Conservation (phyloP, 2,888 invertebrate species). For the Galeopsomyia nigrocyanea region DNA sequence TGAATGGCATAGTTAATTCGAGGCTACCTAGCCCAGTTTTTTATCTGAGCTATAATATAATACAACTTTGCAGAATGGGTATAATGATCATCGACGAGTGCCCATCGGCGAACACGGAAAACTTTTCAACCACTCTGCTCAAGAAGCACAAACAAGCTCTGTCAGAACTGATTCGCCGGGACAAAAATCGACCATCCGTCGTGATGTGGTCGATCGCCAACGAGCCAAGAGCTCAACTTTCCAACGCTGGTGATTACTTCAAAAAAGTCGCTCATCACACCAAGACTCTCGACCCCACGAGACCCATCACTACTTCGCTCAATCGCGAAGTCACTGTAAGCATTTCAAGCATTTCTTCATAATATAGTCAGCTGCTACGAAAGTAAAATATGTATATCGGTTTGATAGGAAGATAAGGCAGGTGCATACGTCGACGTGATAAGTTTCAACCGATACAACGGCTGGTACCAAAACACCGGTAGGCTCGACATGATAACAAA, state of each 20-base stretch:
- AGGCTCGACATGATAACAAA: slow-evolving; percentile 80
- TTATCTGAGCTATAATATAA: too few species aligned
- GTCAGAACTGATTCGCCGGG: slow-evolving; percentile 88
- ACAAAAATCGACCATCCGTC: slow-evolving; percentile 95
- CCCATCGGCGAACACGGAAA: slow-evolving; percentile 93
- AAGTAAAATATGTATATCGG: too few species aligned
- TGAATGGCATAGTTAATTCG: too few species aligned
- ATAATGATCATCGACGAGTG: slow-evolving; percentile 91
- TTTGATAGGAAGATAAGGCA: slow-evolving; percentile 66
- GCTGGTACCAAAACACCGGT: slow-evolving; percentile 93
- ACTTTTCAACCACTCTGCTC: slow-evolving; percentile 78
- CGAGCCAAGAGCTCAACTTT: slow-evolving; percentile 84
- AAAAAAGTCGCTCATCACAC: slow-evolving; percentile 85
- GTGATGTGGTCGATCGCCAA: slow-evolving; percentile 98
- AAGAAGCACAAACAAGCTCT: slow-evolving; percentile 87
- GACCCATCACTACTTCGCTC: slow-evolving; percentile 90
- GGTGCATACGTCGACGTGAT: slow-evolving; percentile 84
- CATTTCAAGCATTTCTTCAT: neutral
- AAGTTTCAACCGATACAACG: slow-evolving; percentile 97
- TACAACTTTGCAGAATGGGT: slow-evolving; percentile 12
- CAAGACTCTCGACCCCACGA: slow-evolving; percentile 80
- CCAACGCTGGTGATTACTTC: slow-evolving; percentile 82
- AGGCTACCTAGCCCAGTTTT: too few species aligned
- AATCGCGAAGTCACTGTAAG: slow-evolving; percentile 75
- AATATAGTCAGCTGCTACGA: neutral